Percentiles rank a stretch among this genome's conserved stretches.
phyloP scores from a whole-genome alignment of 2,797 vertebrate genomes.

The Anisognathus igniventris region DNA sequence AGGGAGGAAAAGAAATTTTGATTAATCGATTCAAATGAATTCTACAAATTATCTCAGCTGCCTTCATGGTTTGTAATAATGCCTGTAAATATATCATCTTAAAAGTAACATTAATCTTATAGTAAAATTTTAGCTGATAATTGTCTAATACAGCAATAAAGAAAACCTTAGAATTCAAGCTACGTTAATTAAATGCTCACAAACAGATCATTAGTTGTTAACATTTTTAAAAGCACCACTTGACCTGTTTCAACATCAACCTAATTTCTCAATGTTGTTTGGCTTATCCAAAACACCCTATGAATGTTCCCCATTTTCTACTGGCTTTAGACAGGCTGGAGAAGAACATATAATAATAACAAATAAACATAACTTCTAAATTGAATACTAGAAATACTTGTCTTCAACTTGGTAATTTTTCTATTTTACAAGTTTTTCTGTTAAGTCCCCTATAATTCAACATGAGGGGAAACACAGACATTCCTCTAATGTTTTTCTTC shows the following conservation, averaged over 20 bases:
- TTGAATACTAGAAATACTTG: background rate
- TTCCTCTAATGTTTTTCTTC: background rate
- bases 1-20: background rate
- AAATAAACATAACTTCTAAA: background rate
- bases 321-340: background rate
- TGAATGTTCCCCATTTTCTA: background rate
- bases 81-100: background rate
- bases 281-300: background rate
- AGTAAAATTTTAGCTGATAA: background rate
- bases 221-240: background rate
- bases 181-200: background rate
- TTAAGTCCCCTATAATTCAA: background rate
- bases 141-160: background rate
- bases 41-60: background rate
- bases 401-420: background rate
- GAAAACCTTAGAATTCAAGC: background rate
- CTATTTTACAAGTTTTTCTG: background rate
- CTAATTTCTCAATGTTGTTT: background rate
- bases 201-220: background rate
- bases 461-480: rapidly evolving
- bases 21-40: background rate
- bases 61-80: background rate
- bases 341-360: background rate
- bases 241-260: background rate
- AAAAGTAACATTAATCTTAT: background rate